Evolutionary conservation across 1,140 invertebrate genomes (phyloP).

Genomic region (Heliconius hermathena): DNA sequence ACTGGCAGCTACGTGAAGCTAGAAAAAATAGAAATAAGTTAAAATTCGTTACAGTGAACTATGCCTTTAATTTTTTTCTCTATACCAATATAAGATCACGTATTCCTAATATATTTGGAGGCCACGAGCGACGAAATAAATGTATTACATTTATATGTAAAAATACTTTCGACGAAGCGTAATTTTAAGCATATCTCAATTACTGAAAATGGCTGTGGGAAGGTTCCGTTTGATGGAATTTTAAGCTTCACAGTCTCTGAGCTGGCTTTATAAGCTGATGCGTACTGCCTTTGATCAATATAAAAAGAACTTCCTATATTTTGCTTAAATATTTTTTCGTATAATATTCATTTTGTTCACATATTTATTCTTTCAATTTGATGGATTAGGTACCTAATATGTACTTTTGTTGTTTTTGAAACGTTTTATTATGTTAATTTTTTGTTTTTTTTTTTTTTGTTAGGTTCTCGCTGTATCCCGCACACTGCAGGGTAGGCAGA

Average conservation of each 20-base stretch:
- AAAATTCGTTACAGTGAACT: too few species aligned
- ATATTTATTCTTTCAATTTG: neutral
- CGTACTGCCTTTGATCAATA: conserved; percentile 3
- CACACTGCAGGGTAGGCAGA: too few species aligned
- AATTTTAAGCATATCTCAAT: conserved; percentile 7
- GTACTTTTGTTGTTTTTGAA: neutral
- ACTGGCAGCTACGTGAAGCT: too few species aligned
- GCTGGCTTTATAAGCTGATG: neutral
- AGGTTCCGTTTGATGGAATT: neutral
- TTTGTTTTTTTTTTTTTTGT: too few species aligned
- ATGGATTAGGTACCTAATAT: neutral
- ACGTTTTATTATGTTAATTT: too few species aligned
- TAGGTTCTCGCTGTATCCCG: too few species aligned
- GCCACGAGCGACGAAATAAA: neutral
- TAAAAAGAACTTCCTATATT: neutral
- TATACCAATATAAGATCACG: neutral
- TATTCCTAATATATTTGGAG: neutral
- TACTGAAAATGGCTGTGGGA: neutral
- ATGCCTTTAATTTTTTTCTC: neutral
- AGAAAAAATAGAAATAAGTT: too few species aligned
- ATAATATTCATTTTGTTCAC: neutral
- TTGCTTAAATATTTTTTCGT: neutral
- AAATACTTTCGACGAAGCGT: neutral
- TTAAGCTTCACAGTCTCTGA: neutral
- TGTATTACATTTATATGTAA: conserved; percentile 2